Percentiles rank a stretch among this genome's conserved stretches.
Evolutionary conservation across 2,113 vertebrate species (phyloP).

Genomic region (Sorex araneus): DNA sequence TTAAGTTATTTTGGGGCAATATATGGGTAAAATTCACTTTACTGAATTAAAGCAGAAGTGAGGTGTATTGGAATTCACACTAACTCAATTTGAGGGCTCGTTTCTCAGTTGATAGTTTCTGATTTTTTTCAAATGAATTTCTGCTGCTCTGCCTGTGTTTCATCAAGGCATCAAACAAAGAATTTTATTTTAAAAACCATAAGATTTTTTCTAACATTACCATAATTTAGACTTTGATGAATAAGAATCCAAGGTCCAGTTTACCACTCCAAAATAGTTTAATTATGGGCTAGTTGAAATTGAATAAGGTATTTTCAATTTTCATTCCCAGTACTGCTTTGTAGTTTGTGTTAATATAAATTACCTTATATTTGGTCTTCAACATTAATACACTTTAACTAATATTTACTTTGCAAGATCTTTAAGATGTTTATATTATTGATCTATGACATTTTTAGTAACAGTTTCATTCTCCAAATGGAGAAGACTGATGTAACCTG

Average conservation of each 20-base stretch:
- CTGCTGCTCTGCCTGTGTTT: conserved; percentile 7
- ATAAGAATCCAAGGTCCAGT: neutral
- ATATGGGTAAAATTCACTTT: neutral
- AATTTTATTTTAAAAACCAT: conserved; percentile 9
- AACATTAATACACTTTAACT: neutral
- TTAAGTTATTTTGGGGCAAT: conserved; percentile 57
- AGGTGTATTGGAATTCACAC: neutral
- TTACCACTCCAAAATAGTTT: neutral
- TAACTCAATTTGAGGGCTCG: neutral
- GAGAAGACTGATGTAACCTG: neutral
- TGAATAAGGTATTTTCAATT: conserved; percentile 25
- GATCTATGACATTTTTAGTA: conserved; percentile 6
- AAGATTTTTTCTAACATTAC: neutral
- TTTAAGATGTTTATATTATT: conserved; percentile 11
- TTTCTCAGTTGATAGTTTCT: conserved; percentile 33
- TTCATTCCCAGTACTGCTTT: conserved; percentile 25
- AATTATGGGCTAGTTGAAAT: neutral
- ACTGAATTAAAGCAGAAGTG: neutral
- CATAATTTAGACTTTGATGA: neutral
- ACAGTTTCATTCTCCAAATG: conserved; percentile 35
- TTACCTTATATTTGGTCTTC: too few species aligned
- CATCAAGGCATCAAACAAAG: neutral
- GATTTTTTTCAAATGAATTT: neutral
- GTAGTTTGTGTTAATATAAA: neutral
- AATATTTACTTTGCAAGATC: conserved; percentile 11